These are phyloP conservation scores for Caracal caracal DNA, from an alignment of 2,113 vertebrate species.

Conservation along the genomic window DNA sequence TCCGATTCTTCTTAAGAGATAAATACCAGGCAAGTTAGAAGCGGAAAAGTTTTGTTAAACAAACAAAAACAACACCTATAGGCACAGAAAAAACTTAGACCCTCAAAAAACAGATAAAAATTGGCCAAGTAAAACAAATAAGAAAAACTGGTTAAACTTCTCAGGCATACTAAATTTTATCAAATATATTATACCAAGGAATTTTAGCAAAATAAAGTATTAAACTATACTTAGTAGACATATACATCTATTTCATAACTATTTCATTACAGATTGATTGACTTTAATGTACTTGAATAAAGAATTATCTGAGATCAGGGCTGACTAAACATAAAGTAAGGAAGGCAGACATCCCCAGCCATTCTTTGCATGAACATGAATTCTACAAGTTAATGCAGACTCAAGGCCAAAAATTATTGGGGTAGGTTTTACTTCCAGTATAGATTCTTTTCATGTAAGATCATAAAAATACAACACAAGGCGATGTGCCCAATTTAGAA, in stretches of 20 bases:
- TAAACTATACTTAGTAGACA: neutral
- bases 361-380: slow-evolving; percentile 35
- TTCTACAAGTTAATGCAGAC: slow-evolving; percentile 68
- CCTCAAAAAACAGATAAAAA: neutral
- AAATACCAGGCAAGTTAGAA: neutral
- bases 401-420: slow-evolving; percentile 26
- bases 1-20: neutral
- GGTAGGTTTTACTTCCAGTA: slow-evolving; percentile 46
- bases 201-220: slow-evolving; percentile 10
- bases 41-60: neutral
- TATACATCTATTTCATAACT: neutral
- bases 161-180: neutral
- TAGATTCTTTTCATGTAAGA: slow-evolving; percentile 66
- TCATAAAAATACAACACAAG: neutral
- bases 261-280: neutral
- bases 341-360: neutral
- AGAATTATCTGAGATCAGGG: neutral
- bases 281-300: neutral
- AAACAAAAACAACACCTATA: neutral
- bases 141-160: neutral
- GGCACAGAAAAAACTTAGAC: neutral
- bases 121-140: neutral
- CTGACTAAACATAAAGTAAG: neutral
- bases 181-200: neutral
- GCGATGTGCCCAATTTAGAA: neutral